These are phyloP conservation scores for Tyto alba DNA, from an alignment of 2,113 vertebrate genomes.

Conservation along the genomic window DNA sequence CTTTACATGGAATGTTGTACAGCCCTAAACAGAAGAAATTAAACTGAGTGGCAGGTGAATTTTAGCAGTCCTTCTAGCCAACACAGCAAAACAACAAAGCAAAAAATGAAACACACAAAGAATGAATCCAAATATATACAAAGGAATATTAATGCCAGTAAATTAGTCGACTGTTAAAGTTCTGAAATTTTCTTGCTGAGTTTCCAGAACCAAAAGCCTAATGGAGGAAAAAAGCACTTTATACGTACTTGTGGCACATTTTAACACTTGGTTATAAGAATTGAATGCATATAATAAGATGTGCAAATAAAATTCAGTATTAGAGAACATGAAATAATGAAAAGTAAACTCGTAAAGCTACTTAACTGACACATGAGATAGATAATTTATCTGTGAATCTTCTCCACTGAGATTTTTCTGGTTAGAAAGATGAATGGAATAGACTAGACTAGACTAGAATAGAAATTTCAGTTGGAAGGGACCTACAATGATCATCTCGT, in stretches of 20 bases:
- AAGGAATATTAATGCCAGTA: conserved; percentile 13
- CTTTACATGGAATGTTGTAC: conserved; percentile 59
- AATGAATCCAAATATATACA: background rate
- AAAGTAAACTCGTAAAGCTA: background rate
- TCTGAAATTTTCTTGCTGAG: background rate
- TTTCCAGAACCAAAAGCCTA: background rate
- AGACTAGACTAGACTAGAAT: background rate
- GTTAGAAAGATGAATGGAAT: background rate
- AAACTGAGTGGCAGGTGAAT: conserved; percentile 66
- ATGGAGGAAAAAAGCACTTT: background rate
- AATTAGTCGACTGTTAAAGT: background rate
- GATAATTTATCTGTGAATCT: background rate
- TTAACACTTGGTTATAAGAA: background rate
- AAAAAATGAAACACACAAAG: background rate
- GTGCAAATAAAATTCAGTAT: background rate
- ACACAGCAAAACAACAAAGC: conserved; percentile 26
- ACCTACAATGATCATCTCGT: background rate
- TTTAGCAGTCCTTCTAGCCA: conserved; percentile 46
- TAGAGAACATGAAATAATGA: background rate
- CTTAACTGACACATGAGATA: background rate
- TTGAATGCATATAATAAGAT: background rate
- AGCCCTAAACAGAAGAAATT: conserved; percentile 73
- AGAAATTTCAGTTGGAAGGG: background rate
- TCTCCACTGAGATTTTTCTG: background rate
- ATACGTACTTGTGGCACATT: background rate